Base-by-base conservation (phyloP, 2,113 vertebrate species). In the Bubalus kerabau region DNA sequence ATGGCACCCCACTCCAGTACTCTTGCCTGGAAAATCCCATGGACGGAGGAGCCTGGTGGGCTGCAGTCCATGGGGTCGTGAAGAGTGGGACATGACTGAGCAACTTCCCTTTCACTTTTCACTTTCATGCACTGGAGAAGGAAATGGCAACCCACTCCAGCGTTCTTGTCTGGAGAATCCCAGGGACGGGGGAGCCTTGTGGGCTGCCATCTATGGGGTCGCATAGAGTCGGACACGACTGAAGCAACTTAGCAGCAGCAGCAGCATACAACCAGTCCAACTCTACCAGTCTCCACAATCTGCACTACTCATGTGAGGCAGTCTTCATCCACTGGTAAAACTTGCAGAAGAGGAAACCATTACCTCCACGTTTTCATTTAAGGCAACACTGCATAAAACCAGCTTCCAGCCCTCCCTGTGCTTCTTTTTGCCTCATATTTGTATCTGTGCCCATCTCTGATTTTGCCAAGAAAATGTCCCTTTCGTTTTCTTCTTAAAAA, bases 401-500 rank as follows among this genome's bases (percentile, higher is more conserved):
- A 90, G 62, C 74, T 52, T 90, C 56, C 16, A 57, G n/a, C 7
- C 14, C 5, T n/a, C 15, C 26, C 28, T 32, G 1, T 30, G 23
- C 16, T 64, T 85, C 62, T 81, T 30, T 86, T 84, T 62, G 54
- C 16, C 26, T 17, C n/a, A 24, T 56, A 3, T 81, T 91, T 92
- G 52, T 14, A 60, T 97, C 82, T 48, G 23, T 93, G 83, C 24
- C 81, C 95, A 16, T 86, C 23, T 52, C 50, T 89, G 76, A 71
- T 48, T 85, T 78, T 74, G 7, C 48, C 67, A 94, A 87, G 32
- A 7, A 81, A 78, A 71, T 56, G 5, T 57, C 28, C 56, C 67
- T 40, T 80, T 89, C 28, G 1, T n/a, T 89, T 95, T 87, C 76
- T 60, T 96, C 62, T 54, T 96, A 50, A 86, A 94, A 94, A 81